Evolutionary conservation across 2,113 vertebrate species (phyloP).

Genomic region (Orycteropus afer): DNA sequence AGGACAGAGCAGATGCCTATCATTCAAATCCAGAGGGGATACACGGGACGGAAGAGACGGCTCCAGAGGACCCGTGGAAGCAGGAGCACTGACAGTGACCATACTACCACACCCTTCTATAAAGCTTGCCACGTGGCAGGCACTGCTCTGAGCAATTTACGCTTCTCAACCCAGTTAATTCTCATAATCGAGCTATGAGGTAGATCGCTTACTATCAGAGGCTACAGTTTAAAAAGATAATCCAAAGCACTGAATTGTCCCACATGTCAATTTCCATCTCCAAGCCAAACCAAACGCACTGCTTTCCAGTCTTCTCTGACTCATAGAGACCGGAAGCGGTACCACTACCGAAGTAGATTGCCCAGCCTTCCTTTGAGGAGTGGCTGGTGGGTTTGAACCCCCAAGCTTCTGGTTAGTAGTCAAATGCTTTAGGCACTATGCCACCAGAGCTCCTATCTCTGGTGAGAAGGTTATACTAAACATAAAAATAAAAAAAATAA

Average conservation of each 20-base stretch:
- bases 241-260: neutral
- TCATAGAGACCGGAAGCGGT: no score
- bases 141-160: neutral
- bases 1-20: neutral
- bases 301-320: no score
- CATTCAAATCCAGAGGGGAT: neutral
- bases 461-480: neutral
- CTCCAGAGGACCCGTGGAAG: neutral
- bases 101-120: neutral
- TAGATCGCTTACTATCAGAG: neutral
- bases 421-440: no score
- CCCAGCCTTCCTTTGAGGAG: no score
- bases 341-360: no score
- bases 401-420: no score
- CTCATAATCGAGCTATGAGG: neutral
- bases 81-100: neutral
- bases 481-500: neutral
- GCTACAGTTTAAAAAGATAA: neutral
- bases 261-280: neutral
- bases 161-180: neutral
- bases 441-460: no score
- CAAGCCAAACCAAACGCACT: no score
- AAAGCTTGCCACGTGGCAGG: neutral
- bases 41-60: fast-evolving
- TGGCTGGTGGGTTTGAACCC: no score